A percentile compares a stretch with the other conserved stretches of the same genome.
Conservation (phyloP, 2,888 invertebrate genomes). For the Psylliodes chrysocephalus region DNA sequence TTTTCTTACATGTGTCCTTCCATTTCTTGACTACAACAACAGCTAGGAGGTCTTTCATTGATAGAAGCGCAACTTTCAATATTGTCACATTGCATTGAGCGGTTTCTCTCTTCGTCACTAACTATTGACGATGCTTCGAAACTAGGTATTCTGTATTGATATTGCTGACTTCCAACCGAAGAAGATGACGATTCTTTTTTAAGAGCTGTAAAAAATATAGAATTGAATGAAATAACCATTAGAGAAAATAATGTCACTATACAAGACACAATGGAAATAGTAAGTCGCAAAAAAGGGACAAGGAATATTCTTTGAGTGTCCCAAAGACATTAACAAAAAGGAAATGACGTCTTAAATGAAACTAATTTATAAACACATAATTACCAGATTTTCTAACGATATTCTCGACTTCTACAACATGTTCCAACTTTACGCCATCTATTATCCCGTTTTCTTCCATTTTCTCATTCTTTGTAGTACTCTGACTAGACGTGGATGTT, state of each 20-base stretch:
- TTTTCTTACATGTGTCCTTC: conserved; percentile 46
- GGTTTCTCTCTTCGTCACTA: conserved; percentile 44
- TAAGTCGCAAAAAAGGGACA: no score
- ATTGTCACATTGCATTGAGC: conserved; percentile 37
- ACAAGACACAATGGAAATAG: no score
- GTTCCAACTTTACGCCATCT: not conserved
- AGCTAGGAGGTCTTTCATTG: conserved; percentile 36
- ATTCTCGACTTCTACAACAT: not conserved
- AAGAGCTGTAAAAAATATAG: conserved; percentile 55
- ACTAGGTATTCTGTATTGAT: conserved; percentile 34
- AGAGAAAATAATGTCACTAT: no score
- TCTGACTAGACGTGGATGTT: conserved; percentile 39
- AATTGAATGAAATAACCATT: no score
- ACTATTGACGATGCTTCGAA: conserved; percentile 40
- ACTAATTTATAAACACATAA: no score
- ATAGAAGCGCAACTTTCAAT: conserved; percentile 42
- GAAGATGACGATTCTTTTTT: conserved; percentile 55
- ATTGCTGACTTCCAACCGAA: conserved; percentile 46
- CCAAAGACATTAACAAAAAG: no score
- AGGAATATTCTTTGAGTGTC: no score
- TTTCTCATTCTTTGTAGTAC: conserved; percentile 36
- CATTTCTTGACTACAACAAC: conserved; percentile 45
- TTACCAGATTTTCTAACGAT: conserved; percentile 16
- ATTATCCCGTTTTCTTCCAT: conserved; percentile 29
- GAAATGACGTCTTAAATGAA: no score